phyloP scores from a whole-genome alignment of 2,797 vertebrate species.

The Antrozous pallidus region DNA sequence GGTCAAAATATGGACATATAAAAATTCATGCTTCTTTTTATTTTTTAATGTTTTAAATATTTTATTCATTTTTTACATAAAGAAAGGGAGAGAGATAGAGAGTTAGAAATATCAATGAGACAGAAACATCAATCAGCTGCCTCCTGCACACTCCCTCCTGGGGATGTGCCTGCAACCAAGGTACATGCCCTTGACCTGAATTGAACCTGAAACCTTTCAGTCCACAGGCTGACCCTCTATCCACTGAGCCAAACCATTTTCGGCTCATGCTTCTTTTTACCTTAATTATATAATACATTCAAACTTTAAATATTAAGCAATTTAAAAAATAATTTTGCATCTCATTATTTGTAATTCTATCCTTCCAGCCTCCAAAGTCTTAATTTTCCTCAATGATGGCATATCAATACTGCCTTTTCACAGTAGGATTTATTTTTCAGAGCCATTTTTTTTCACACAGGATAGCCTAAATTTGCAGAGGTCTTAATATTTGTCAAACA shows the following conservation, averaged over 20 bases:
- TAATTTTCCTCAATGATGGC: background rate
- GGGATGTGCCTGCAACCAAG: too few relatives aligned
- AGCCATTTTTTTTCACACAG: background rate
- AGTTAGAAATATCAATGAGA: too few relatives aligned
- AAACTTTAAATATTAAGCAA: background rate
- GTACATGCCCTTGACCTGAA: too few relatives aligned
- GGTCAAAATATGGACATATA: background rate
- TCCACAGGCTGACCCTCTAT: too few relatives aligned
- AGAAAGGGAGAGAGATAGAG: too few relatives aligned
- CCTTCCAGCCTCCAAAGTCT: background rate
- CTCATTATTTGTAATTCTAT: background rate
- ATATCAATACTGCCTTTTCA: background rate
- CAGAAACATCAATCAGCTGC: too few relatives aligned
- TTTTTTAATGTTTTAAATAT: too few relatives aligned
- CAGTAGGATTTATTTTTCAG: background rate
- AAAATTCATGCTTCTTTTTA: background rate
- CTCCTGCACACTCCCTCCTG: too few relatives aligned
- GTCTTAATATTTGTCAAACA: background rate
- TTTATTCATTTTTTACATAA: too few relatives aligned
- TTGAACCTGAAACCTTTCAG: too few relatives aligned
- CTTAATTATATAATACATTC: background rate
- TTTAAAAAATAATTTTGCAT: background rate
- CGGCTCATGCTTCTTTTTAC: background rate
- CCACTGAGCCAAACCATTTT: too few relatives aligned
- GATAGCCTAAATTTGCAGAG: background rate